phyloP scores from a whole-genome alignment of 2,113 vertebrate species.

The Mus musculus region DNA sequence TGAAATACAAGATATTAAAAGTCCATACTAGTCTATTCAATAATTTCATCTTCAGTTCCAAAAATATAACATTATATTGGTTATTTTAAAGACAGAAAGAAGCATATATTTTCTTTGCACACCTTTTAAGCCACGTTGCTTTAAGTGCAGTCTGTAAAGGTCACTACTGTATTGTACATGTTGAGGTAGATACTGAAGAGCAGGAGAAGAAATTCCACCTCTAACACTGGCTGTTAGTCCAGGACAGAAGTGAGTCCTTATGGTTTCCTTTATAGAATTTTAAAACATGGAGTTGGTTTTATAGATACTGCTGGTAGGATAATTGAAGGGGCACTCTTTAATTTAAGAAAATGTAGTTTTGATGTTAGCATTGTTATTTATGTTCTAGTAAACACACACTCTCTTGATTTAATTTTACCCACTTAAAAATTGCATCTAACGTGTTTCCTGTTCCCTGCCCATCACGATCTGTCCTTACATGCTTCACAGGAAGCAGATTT shows the following conservation, averaged over 20 bases:
- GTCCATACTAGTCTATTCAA: background rate
- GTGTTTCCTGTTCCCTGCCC: constrained; percentile 49
- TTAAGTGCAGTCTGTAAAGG: background rate
- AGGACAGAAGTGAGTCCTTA: constrained; percentile 47
- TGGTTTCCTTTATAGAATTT: constrained; percentile 65
- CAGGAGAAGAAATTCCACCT: background rate
- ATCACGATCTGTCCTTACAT: constrained; percentile 65
- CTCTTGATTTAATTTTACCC: constrained; percentile 76
- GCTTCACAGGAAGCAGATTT: constrained; percentile 59
- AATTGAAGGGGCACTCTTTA: constrained; percentile 40
- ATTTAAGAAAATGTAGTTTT: constrained; percentile 69
- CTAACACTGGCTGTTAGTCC: constrained; percentile 11
- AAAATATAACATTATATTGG: constrained; percentile 49
- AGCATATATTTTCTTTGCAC: constrained; percentile 25
- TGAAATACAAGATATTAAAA: constrained; percentile 56
- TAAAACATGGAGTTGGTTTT: constrained; percentile 58
- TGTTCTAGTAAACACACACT: constrained; percentile 61
- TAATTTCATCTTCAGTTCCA: constrained; percentile 40
- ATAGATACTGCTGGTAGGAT: constrained; percentile 29
- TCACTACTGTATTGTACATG: background rate
- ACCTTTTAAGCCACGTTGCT: background rate
- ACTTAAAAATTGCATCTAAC: constrained; percentile 69
- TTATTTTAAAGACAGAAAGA: background rate
- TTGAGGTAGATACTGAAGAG: background rate
- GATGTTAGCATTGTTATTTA: constrained; percentile 74